Conservation (phyloP, 2,888 invertebrate species). For the Steinernema carpocapsae region DNA sequence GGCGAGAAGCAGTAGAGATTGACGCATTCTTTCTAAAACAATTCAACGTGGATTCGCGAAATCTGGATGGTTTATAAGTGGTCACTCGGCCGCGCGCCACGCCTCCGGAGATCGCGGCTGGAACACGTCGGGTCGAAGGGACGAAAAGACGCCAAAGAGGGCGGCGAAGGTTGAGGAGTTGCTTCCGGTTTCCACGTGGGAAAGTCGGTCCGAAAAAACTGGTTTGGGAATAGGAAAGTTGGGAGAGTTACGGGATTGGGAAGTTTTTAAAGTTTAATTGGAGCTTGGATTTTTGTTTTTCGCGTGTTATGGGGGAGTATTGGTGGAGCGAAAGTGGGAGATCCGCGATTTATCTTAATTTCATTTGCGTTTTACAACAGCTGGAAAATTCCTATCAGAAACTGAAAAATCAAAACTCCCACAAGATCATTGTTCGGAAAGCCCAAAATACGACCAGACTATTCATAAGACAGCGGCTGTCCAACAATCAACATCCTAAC, state of each 20-base stretch:
- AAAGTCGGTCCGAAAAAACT: conserved; percentile 23
- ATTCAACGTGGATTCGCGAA: conserved; percentile 10
- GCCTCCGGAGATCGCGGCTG: conserved; percentile 26
- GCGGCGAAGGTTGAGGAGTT: neutral
- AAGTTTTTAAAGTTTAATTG: no score
- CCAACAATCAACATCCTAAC: no score
- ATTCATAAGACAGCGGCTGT: no score
- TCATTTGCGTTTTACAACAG: no score
- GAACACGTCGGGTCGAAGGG: conserved; percentile 29
- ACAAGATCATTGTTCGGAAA: no score
- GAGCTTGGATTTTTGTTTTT: no score
- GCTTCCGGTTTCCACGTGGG: conserved; percentile 20
- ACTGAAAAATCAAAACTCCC: no score
- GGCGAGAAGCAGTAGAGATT: conserved; percentile 21
- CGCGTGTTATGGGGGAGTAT: no score
- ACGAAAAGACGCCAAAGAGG: conserved; percentile 7
- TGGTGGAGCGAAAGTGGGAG: no score
- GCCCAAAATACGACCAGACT: no score
- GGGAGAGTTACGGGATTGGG: neutral
- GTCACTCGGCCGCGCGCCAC: neutral
- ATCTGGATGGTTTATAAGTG: conserved; percentile 33
- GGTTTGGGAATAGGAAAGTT: conserved; percentile 5
- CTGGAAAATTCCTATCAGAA: no score
- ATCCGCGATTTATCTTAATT: no score
- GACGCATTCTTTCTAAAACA: conserved; percentile 1